Base-by-base conservation (phyloP, 2,797 vertebrate genomes). In the Silurus lanzhouensis region DNA sequence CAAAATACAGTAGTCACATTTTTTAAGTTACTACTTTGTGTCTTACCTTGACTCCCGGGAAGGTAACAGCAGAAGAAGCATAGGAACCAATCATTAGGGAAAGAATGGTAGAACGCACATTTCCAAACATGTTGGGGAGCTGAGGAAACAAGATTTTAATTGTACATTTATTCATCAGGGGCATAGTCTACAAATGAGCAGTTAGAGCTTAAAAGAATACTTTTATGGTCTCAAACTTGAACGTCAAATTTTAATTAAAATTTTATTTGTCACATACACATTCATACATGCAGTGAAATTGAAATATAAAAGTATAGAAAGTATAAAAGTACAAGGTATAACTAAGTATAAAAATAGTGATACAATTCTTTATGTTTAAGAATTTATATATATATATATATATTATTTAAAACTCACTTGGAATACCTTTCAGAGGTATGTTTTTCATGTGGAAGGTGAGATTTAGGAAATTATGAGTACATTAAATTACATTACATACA, bases 81-180 rank as follows among this genome's bases (percentile, higher is more conserved):
- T 97, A 97, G 61, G 97, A 97, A 15, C 97, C 97, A 0, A 97
- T 95, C 96, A 97, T 96, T 81, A 97, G 89, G 6, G 96, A 96
- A 86, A 97, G 94, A 90, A 97, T 89, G 0, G 96, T 97, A 17
- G 95, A 96, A 6, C 96, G 93, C 7, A 96, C 80, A 46, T 96
- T 96, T 48, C 97, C 96, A 91, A 97, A 97, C 95, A 97, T 96
- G 90, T 97, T 97, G 0, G 96, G 92, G 68, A 97, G 91, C 97
- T 95, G 27, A 19, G 58, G 22, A 72, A 71, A 82, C 20, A 82
- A 57, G 6, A 83, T 22, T 63, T 78, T 44, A 13, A 78, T 61
- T 78, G 2, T 61, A 60, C 4, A 22, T 46, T 64, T 38, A 25
- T 64, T 80, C 22, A 14, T 80, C 22, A 14, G 63, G 58, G 1